phyloP scores from a whole-genome alignment of 2,888 invertebrate species.

The Ischnura elegans region DNA sequence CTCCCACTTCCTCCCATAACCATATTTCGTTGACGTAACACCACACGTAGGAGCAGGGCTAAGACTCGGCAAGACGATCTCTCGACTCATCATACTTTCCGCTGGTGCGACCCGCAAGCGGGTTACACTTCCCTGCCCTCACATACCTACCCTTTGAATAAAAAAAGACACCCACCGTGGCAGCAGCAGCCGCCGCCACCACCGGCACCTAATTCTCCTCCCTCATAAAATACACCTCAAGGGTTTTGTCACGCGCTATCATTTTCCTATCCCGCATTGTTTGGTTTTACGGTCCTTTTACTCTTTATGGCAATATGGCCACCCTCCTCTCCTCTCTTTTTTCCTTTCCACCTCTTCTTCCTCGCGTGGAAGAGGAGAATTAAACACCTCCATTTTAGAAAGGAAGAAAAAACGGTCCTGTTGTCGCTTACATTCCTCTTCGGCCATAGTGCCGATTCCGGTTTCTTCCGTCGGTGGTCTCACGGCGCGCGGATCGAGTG shows the following conservation, averaged over 20 bases:
- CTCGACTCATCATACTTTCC: conserved; percentile 20
- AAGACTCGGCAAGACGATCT: neutral
- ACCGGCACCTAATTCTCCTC: conserved; percentile 44
- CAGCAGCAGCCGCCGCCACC: too few relatives aligned
- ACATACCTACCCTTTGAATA: neutral
- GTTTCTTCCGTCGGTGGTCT: neutral
- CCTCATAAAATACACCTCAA: conserved; percentile 49
- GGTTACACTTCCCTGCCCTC: conserved; percentile 20
- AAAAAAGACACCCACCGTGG: too few relatives aligned
- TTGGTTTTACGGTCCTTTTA: conserved; percentile 15
- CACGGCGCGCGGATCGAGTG: too few relatives aligned
- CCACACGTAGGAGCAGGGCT: neutral
- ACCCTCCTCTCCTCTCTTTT: too few relatives aligned
- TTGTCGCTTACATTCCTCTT: neutral
- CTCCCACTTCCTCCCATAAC: conserved; percentile 51
- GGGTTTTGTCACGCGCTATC: conserved; percentile 44
- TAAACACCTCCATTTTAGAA: neutral
- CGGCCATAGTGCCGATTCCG: neutral
- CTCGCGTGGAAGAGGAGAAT: neutral
- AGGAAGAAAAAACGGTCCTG: neutral
- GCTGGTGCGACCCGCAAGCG: conserved; percentile 16
- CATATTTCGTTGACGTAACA: conserved; percentile 67
- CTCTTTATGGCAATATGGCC: conserved; percentile 9
- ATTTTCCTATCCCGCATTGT: conserved; percentile 50
- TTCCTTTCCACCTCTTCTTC: neutral